Base-by-base conservation (phyloP, 1,140 invertebrate genomes). In the Probaryconus sp. region DNA sequence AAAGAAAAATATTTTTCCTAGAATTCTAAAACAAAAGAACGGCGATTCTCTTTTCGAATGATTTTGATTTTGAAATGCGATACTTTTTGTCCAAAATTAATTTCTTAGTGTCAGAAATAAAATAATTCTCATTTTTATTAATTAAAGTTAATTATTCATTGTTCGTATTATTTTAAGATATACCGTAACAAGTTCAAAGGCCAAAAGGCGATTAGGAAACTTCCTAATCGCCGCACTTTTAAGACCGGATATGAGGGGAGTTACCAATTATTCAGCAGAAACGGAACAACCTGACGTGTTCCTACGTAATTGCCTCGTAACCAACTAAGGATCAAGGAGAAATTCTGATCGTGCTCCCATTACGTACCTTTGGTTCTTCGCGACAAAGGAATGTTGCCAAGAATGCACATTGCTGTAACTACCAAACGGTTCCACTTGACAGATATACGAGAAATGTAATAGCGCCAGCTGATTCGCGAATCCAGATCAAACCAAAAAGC, bases 241-340 rank as follows among this genome's bases (percentile, higher is more conserved):
- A n/a, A n/a, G n/a, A n/a, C 20, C 40, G 20, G 20, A 43, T 24
- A 21, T 24, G 13, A 7, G 20, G 20, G 38, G 40, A 43, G 26
- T 43, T 21, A 21, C 20, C 40, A 21, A 43, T 43, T 43, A 43
- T 43, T 43, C 20, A 43, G 40, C 40, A 6, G 40, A 43, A 43
- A 43, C 40, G 40, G 40, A 43, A 43, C 40, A 43, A 21, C 18
- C 40, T 43, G 40, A 43, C 40, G 40, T 43, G 40, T 43, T 43
- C 20, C 47, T 20, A n/a, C 1, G 31, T 31, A 35, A 50, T 35
- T 35, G 35, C 31, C 31, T 35, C 31, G 17, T 33, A 50, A 35
- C 20, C 16, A 33, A 35, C 47, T 11, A 1, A 50, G 28, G 30
- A 50, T 35, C 47, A 50, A 35, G 47, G 10, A 50, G 14, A 33